A percentile compares a stretch with the other conserved stretches of the same genome.
Conservation (phyloP, 37 sponge, comb jelly and placozoan genomes). For the Aplysina aerophoba region DNA sequence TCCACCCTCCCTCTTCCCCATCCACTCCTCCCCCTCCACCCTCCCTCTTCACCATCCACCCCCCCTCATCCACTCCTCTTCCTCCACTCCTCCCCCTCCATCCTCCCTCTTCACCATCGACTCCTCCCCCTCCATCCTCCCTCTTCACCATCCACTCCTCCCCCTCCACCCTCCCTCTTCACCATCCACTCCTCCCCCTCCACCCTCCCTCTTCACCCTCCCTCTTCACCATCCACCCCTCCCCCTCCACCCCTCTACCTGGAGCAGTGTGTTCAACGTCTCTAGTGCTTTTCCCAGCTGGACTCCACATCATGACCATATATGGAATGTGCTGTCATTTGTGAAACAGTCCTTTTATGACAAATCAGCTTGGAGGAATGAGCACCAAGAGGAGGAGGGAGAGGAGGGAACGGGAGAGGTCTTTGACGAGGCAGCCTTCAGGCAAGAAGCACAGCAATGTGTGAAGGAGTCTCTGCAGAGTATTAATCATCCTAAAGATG, state of each 20-base stretch:
- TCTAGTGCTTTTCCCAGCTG: slow-evolving; percentile 62
- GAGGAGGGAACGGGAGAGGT: not conserved
- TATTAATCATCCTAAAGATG: not conserved
- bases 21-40: too few relatives aligned
- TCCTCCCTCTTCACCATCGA: too few relatives aligned
- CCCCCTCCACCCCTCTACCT: not conserved
- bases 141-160: too few relatives aligned
- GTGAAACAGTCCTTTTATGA: slow-evolving; percentile 24
- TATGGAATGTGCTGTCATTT: slow-evolving; percentile 51
- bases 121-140: too few relatives aligned
- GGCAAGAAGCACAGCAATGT: not conserved
- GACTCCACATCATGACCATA: slow-evolving; percentile 56
- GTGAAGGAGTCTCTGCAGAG: slow-evolving; percentile 4
- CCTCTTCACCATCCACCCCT: not conserved
- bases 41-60: too few relatives aligned
- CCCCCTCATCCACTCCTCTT: too few relatives aligned
- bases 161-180: too few relatives aligned
- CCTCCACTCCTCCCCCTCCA: too few relatives aligned
- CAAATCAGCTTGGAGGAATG: slow-evolving; percentile 14
- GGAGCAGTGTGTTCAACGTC: slow-evolving; percentile 59
- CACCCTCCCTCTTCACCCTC: not conserved
- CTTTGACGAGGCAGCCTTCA: not conserved
- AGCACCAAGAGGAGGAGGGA: not conserved
- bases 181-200: too few relatives aligned
- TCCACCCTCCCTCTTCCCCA: too few relatives aligned